Evolutionary conservation across 2,113 vertebrate species (phyloP), one percentile per base, ranked within the genome.

Genomic region (Nansenia antarctica): DNA sequence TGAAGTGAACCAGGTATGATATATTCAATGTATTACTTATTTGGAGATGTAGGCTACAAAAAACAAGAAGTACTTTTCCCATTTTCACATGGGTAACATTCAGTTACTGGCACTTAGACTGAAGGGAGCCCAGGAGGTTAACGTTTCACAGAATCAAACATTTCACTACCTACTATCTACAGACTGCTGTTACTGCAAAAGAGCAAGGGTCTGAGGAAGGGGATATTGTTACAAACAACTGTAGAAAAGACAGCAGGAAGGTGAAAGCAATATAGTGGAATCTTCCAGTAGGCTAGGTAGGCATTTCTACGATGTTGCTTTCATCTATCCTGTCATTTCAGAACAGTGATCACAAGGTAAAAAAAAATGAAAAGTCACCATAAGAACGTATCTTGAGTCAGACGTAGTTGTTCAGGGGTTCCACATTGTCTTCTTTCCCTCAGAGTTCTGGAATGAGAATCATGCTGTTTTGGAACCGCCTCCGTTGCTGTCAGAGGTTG

Each of bases 261-360:
- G 66, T 82, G 77, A 81, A 72, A 72, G 18, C 80, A 72, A 49
- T 24, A 69, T 64, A 24, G 80, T 72, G 70, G 83, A 78, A 88
- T 84, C 76, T 80, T 84, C 81, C 54, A 42, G 62, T 74, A 67
- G 74, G 42, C 65, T 32, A 76, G 24, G 64, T 69, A 34, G 34
- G 73, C 76, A 72, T 85, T 86, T 83, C 80, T 82, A 59, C 76
- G 4, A 7, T 57, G 45, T 87, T 80, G 80, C 67, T 88, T 81
- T 81, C 85, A 80, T 85, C 81, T 76, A 49, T 63, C 78, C 12
- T 35, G 60, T 27, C 22, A 22, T 27, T 31, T 52, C 3, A 31
- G 35, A 24, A 26, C 20, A 1, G 8, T 55, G 24, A 12, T 27
- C 22, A 27, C 2, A 14, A 9, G 52, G 12, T 22, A 22, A 24